Evolutionary conservation across 2,113 vertebrate species (phyloP), one percentile per base, ranked within the genome.

Genomic region (Girardinichthys multiradiatus): DNA sequence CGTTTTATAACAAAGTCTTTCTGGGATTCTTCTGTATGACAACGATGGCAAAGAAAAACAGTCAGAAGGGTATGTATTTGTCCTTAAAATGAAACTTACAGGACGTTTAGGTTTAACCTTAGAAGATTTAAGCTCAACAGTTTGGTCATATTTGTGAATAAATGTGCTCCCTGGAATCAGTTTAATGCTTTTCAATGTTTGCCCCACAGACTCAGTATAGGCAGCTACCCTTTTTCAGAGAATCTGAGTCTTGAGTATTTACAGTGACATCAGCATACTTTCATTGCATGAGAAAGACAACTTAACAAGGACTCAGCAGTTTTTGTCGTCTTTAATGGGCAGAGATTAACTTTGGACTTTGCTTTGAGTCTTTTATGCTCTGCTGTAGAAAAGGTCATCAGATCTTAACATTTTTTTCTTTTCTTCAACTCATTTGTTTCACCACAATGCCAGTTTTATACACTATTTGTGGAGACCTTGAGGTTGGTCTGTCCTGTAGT

Each of bases 1-100:
- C 6, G 19, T 54, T 57, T 66, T 37, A 51, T 11, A 27, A 19
- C 57, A 10, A 7, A 66, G 39, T 21, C 1, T 74, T 77, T 54
- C 42, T 42, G 5, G 5, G 60, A 71, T 61, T 68, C 33, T 1
- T 64, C 51, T 68, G 76, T 57, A 67, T 69, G 81, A 69, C 68
- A 85, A 68, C 68, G 48, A 95, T 94, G 94, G 92, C 94, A 10
- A 94, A 94, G 88, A 95, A 91, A 77, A 94, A 91, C 87, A 90
- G 87, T 79, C 91, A 85, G 27, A 94, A 86, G 73, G 94, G 94
- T 94, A 79, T 51, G 92, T 82, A 28, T 33, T 62, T 29, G 39
- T 12, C 63, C 28, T 33, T 1, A 57, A 19, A 21, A 63, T 26
- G 1, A n/a, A n/a, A 8, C 10, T 28, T 42, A 60, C 42, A 19